Conservation (phyloP, 1,140 invertebrate species). For the Radopholus similis region DNA sequence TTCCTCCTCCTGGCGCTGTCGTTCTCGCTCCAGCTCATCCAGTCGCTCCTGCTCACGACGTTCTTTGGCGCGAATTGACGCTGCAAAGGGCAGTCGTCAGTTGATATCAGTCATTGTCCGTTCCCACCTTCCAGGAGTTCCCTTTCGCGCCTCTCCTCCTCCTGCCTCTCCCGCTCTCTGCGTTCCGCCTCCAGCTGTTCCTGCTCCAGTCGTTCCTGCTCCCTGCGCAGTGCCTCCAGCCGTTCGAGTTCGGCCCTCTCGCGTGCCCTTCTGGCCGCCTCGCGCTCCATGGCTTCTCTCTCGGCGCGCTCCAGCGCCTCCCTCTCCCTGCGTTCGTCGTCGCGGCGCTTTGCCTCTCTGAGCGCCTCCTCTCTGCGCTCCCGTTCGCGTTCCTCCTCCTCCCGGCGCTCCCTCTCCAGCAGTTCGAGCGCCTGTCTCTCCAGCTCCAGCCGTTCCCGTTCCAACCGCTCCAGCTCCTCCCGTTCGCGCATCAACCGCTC, state of each 20-base stretch:
- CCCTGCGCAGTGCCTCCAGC: constrained; percentile 47
- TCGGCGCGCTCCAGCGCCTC: constrained; percentile 42
- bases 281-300: constrained; percentile 11
- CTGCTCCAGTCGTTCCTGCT: constrained; percentile 52
- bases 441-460: constrained; percentile 47
- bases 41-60: constrained; percentile 42
- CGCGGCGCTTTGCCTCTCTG: constrained; percentile 39
- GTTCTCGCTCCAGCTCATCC: constrained; percentile 38
- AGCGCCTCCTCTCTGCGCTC: constrained; percentile 46
- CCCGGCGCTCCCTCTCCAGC: constrained; percentile 45
- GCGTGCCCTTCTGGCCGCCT: constrained; percentile 33
- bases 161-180: constrained; percentile 43
- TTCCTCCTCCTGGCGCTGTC: constrained; percentile 36
- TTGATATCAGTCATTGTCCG: constrained; percentile 25
- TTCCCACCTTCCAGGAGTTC: constrained; percentile 46
- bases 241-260: constrained; percentile 50
- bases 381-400: constrained; percentile 49
- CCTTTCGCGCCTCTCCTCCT: constrained; percentile 49
- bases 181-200: constrained; percentile 51
- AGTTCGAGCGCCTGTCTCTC: constrained; percentile 31
- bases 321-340: constrained; percentile 36
- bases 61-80: constrained; percentile 29
- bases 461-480: constrained; percentile 45
- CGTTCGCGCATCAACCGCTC: constrained; percentile 38
- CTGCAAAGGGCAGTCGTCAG: neutral